Conservation (phyloP, 2,797 vertebrate species). For the Syngnathus acus region DNA sequence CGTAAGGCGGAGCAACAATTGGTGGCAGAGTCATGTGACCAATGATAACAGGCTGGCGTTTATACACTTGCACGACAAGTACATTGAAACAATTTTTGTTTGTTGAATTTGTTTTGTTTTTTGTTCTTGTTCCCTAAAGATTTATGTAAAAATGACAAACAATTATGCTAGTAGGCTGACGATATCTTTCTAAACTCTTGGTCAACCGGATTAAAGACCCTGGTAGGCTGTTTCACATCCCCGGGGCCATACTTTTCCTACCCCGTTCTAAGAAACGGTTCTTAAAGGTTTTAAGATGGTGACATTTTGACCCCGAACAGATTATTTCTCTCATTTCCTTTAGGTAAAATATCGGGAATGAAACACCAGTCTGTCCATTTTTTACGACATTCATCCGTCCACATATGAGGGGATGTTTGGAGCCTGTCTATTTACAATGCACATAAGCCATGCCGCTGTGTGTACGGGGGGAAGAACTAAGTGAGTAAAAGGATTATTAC, state of each 20-base stretch:
- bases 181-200: background rate
- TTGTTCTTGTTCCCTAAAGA: no score
- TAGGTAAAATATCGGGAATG: no score
- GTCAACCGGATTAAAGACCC: background rate
- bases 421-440: background rate
- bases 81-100: no score
- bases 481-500: constrained; percentile 7
- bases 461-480: background rate
- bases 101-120: no score
- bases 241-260: background rate
- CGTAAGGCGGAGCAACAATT: constrained; percentile 44
- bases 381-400: background rate
- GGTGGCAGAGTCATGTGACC: constrained; percentile 49
- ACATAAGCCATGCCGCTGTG: background rate
- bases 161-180: no score
- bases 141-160: no score
- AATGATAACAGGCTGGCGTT: constrained; percentile 43
- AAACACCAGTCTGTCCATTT: background rate
- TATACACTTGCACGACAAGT: no score
- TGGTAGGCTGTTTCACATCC: background rate
- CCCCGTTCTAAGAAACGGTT: background rate
- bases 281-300: background rate
- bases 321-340: background rate
- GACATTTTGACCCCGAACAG: background rate
- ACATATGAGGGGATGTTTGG: background rate